These are phyloP conservation scores for Cantharis nigra DNA, from an alignment of 2,888 invertebrate genomes.

Conservation along the genomic window DNA sequence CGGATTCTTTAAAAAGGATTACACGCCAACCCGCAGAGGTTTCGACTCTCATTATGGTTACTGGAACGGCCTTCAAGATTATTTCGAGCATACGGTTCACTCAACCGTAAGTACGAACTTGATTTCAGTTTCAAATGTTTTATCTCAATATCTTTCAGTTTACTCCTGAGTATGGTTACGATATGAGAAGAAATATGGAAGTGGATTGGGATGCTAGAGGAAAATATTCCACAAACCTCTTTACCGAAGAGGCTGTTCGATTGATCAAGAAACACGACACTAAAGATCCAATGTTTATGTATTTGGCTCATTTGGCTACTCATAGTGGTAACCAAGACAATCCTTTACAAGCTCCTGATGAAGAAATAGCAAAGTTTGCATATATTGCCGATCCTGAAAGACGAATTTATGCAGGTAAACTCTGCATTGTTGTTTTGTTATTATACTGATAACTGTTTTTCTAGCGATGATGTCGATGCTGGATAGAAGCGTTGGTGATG, in stretches of 20 bases:
- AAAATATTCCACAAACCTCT: conserved; percentile 69
- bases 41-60: conserved; percentile 86
- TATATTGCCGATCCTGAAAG: conserved; percentile 70
- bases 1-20: conserved; percentile 74
- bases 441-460: conserved; percentile 37
- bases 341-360: conserved; percentile 74
- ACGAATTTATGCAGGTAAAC: conserved; percentile 69
- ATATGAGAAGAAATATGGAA: conserved; percentile 65
- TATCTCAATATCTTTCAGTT: conserved; percentile 43
- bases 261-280: conserved; percentile 62
- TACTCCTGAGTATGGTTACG: conserved; percentile 59
- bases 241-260: conserved; percentile 67
- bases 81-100: conserved; percentile 68
- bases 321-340: conserved; percentile 68
- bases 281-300: conserved; percentile 67
- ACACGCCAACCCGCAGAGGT: conserved; percentile 74
- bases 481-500: conserved; percentile 84
- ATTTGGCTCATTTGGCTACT: conserved; percentile 70
- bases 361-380: conserved; percentile 68
- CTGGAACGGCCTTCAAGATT: conserved; percentile 81
- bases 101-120: conserved; percentile 54
- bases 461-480: conserved; percentile 86
- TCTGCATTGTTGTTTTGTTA: background rate
- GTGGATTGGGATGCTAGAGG: conserved; percentile 61
- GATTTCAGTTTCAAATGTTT: background rate